Percentiles rank a stretch among this genome's conserved stretches.
These are phyloP conservation scores for Bothrops jararaca DNA, from an alignment of 2,113 vertebrate genomes.

Conservation along the genomic window DNA sequence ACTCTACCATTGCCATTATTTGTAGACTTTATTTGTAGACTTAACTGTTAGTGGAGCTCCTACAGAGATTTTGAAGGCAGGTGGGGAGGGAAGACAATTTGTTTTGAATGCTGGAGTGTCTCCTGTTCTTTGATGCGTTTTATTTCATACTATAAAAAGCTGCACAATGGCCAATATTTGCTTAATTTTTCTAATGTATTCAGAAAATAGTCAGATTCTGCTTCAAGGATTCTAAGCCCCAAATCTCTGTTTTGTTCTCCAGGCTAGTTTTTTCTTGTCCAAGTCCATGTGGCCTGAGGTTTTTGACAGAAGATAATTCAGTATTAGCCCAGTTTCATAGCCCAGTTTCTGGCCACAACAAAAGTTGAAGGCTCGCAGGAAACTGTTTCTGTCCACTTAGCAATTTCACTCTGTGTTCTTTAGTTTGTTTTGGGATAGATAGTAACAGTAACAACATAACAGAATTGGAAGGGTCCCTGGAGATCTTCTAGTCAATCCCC, in stretches of 20 bases:
- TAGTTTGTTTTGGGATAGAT: not conserved
- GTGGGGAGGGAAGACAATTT: not conserved
- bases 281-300: not conserved
- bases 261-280: not conserved
- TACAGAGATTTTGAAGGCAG: not conserved
- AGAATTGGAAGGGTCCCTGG: not conserved
- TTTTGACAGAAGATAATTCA: not conserved
- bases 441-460: not conserved
- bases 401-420: not conserved
- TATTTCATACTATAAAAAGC: not conserved
- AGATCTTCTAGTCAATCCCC: not conserved
- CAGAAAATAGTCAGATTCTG: not conserved
- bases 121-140: not conserved
- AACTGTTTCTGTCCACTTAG: not conserved
- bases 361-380: not conserved
- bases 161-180: not conserved
- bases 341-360: not conserved
- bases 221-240: not conserved
- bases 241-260: not conserved
- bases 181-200: not conserved
- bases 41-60: not conserved
- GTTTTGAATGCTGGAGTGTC: not conserved
- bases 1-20: not conserved
- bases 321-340: not conserved
- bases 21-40: too few species aligned